phyloP scores from a whole-genome alignment of 2,113 vertebrate genomes.

The Deroptyus accipitrinus region DNA sequence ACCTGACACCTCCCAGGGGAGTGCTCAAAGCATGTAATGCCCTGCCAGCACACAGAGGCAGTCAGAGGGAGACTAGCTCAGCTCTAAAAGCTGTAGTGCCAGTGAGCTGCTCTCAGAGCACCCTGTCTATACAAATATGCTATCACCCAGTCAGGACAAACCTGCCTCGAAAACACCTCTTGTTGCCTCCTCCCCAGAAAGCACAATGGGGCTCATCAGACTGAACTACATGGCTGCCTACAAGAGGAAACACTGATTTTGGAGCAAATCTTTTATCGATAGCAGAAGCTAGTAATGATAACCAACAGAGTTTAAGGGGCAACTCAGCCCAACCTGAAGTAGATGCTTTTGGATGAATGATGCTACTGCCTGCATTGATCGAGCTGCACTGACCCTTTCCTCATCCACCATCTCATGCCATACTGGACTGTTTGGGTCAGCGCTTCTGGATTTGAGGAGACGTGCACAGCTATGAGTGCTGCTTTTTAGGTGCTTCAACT shows the following conservation, averaged over 20 bases:
- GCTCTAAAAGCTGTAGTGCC: not conserved
- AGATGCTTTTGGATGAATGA: not conserved
- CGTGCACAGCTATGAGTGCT: accelerated
- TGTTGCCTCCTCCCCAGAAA: not conserved
- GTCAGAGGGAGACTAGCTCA: not conserved
- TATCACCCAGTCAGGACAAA: not conserved
- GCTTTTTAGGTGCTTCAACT: not conserved
- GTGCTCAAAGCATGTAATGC: not conserved
- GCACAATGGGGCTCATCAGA: not conserved
- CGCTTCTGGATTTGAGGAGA: not conserved
- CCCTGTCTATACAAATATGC: not conserved
- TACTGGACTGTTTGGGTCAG: not conserved
- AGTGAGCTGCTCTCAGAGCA: not conserved
- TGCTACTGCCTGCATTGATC: too few species aligned
- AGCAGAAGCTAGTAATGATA: not conserved
- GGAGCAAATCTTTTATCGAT: not conserved
- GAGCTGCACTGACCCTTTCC: not conserved
- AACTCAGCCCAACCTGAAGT: not conserved
- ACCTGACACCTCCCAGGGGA: not conserved
- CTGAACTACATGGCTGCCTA: not conserved
- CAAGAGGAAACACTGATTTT: not conserved
- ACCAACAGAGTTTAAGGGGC: not conserved
- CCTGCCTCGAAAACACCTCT: not conserved
- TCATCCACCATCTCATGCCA: accelerated
- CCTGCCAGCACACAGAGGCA: not conserved